A percentile compares a stretch with the other conserved stretches of the same genome.
These are phyloP conservation scores for Plebejus melissa DNA, from an alignment of 2,888 invertebrate species.

Conservation along the genomic window DNA sequence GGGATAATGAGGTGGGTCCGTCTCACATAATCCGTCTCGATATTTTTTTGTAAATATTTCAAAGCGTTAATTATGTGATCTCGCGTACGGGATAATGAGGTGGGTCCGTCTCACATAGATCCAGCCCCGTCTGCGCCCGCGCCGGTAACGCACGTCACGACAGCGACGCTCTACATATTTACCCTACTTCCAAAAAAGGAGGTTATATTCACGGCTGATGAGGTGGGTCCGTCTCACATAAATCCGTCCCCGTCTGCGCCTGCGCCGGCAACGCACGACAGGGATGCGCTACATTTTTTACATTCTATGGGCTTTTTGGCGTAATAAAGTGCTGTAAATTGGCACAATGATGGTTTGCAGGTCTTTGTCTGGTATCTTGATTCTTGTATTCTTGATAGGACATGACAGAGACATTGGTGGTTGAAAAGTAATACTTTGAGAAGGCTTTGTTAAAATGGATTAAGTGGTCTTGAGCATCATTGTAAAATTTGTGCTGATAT, in stretches of 20 bases:
- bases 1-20: constrained; percentile 39
- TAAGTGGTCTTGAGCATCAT: neutral
- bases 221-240: constrained; percentile 56
- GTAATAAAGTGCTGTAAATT: too few species aligned
- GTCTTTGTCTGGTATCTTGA: too few species aligned
- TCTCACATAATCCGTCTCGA: too few species aligned
- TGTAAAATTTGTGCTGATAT: neutral
- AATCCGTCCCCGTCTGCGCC: constrained; percentile 60
- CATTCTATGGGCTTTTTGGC: too few species aligned
- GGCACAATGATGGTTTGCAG: too few species aligned
- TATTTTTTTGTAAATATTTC: too few species aligned
- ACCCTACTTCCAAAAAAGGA: neutral
- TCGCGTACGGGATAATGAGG: constrained; percentile 40
- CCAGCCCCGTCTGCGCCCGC: constrained; percentile 55
- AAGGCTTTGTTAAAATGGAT: neutral
- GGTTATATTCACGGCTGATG: neutral
- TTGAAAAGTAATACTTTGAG: neutral
- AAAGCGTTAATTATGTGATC: constrained; percentile 66
- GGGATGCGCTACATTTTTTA: too few species aligned
- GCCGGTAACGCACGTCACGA: constrained; percentile 48
- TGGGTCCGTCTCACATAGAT: constrained; percentile 64
- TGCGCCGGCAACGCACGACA: constrained; percentile 45
- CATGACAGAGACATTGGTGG: too few species aligned
- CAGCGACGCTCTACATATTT: neutral
- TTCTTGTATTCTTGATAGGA: too few species aligned